Conservation (phyloP, 2,888 invertebrate genomes). For the Hetaerina titia region DNA sequence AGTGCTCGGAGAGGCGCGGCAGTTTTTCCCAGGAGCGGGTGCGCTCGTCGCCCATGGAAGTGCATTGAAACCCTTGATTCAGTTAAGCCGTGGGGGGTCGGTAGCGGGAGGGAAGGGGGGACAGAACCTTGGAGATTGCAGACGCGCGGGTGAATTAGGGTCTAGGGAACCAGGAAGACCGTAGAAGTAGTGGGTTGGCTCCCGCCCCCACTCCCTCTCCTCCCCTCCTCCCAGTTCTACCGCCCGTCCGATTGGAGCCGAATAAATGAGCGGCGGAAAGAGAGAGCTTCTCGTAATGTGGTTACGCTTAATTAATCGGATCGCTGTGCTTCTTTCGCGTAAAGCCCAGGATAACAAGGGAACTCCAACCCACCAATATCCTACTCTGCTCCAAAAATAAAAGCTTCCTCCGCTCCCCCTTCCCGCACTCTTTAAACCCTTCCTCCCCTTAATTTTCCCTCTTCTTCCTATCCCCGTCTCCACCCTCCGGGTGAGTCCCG, state of each 20-base stretch:
- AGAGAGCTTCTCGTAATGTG: neutral
- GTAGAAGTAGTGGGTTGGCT: neutral
- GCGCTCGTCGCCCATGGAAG: neutral
- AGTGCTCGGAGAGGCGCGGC: too few species aligned
- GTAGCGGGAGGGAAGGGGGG: neutral
- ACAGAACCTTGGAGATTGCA: neutral
- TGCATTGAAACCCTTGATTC: neutral
- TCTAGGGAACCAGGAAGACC: neutral
- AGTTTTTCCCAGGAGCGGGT: neutral
- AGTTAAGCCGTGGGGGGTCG: neutral
- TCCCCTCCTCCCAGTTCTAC: neutral
- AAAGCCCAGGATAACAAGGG: neutral
- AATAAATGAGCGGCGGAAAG: neutral
- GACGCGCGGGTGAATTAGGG: neutral
- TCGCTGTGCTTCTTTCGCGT: constrained; percentile 32
- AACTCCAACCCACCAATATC: neutral
- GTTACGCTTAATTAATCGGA: constrained; percentile 52
- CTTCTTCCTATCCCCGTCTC: neutral
- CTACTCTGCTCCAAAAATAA: neutral
- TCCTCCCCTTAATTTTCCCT: neutral
- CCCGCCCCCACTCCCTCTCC: neutral
- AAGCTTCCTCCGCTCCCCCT: too few species aligned
- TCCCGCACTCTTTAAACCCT: neutral
- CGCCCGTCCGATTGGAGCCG: constrained; percentile 16
- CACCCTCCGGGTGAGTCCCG: neutral